Conservation (phyloP, 2,113 vertebrate species). For the Thinocorus orbignyianus region DNA sequence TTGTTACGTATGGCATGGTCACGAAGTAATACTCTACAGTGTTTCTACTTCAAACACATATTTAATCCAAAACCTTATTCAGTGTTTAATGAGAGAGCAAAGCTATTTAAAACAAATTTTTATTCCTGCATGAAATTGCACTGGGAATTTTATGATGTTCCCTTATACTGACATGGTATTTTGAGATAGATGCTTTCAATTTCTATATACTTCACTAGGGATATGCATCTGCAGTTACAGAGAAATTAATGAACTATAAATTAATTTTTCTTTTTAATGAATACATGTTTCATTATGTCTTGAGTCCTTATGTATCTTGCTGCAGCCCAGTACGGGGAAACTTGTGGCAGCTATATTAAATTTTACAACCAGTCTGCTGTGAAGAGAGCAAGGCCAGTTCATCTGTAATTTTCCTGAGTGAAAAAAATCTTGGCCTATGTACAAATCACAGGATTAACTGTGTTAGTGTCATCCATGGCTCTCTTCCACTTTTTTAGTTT, state of each 20-base stretch:
- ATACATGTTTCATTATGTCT: not conserved
- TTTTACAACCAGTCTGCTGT: not conserved
- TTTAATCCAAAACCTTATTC: not conserved
- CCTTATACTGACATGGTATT: not conserved
- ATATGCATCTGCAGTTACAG: not conserved
- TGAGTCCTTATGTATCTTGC: not conserved
- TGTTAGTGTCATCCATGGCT: not conserved
- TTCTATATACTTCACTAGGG: not conserved
- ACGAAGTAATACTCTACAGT: not conserved
- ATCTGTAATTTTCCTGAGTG: not conserved
- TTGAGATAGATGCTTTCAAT: conserved; percentile 4
- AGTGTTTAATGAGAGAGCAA: not conserved
- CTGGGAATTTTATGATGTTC: not conserved
- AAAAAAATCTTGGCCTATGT: not conserved
- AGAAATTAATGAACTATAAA: not conserved
- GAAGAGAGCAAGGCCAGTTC: not conserved
- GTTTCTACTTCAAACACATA: not conserved
- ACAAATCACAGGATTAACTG: not conserved
- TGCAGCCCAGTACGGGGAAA: not conserved
- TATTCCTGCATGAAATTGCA: not conserved
- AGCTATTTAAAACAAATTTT: not conserved
- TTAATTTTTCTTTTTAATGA: not conserved
- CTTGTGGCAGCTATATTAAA: not conserved
- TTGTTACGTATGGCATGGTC: not conserved
- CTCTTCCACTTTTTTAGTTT: not conserved